Evolutionary conservation across 2,113 vertebrate species (phyloP), one percentile per base, ranked within the genome.

Genomic region (Oncorhynchus mykiss): DNA sequence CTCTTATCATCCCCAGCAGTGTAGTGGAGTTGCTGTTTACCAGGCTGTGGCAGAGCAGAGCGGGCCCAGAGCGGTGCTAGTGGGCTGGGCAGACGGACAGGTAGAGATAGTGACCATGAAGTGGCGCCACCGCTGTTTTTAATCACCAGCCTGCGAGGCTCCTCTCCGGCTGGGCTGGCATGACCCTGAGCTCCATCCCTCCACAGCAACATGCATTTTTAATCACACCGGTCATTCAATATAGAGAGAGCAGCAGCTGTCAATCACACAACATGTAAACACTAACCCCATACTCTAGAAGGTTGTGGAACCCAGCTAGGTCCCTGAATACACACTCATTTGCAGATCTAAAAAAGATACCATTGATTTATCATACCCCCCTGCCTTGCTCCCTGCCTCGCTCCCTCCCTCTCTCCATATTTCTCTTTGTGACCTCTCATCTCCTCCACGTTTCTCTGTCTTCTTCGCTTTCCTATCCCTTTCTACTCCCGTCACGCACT

Each of bases 61-160:
- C 51, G 51, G 16, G 16, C 51, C 81, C 89, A 85, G 86, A 90
- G 90, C 83, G 88, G 77, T 90, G 89, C 90, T 79, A 82, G 87
- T 77, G 84, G 88, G 86, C 80, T 82, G 82, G 87, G 83, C 88
- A 94, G 93, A 94, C 89, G 90, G 91, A 91, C 91, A 95, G 92
- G 91, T 91, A 89, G 92, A 91, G 92, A 93, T 89, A 92, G 82
- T 82, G 89, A 85, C 87, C 84, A 87, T 91, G 86, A 93, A 88
- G 79, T 92, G 91, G 91, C 83, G 59, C 87, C 87, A 86, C 57
- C 20, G 78, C 68, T 74, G 73, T 87, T 92, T 95, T 88, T 82
- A 39, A 90, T 81, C 91, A 91, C 86, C 54, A 79, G 74, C 84
- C 84, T 85, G 87, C 82, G 80, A 93, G 90, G 86, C 51, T 54